Evolutionary conservation across 2,888 invertebrate species (phyloP).

Genomic region (Arctia plantaginis): DNA sequence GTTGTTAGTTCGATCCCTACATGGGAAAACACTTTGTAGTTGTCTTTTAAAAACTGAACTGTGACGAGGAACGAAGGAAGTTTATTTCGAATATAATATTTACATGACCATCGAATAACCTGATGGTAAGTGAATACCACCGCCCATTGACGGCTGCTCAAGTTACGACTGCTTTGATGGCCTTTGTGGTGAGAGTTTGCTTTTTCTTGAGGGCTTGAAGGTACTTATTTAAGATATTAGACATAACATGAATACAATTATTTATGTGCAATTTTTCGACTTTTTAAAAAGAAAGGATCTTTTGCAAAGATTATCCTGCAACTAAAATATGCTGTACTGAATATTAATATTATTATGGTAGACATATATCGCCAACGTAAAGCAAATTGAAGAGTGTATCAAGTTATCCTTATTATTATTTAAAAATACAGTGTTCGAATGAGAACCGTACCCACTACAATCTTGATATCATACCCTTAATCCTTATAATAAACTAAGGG

Average conservation of each 20-base stretch:
- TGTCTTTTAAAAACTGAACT: not conserved
- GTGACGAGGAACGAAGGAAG: too few relatives aligned
- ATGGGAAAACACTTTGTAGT: constrained; percentile 4
- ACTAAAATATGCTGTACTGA: not conserved
- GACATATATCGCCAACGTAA: too few relatives aligned
- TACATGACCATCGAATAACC: too few relatives aligned
- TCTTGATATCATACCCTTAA: not conserved
- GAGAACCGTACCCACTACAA: not conserved
- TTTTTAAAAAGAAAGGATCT: not conserved
- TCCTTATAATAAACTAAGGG: not conserved
- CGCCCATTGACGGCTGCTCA: too few relatives aligned
- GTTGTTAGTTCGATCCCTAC: too few relatives aligned
- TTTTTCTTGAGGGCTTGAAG: not conserved
- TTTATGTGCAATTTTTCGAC: not conserved
- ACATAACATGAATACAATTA: too few relatives aligned
- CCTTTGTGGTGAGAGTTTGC: too few relatives aligned
- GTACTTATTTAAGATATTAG: not conserved
- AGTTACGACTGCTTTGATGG: too few relatives aligned
- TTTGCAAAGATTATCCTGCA: not conserved
- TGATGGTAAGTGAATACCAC: too few relatives aligned
- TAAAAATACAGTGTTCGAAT: not conserved
- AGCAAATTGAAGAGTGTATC: not conserved
- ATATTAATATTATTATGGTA: too few relatives aligned
- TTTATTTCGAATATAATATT: too few relatives aligned
- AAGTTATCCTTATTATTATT: not conserved